A percentile compares a stretch with the other conserved stretches of the same genome.
Conservation (phyloP, 2,797 vertebrate species). For the Rhyacichthys aspro region DNA sequence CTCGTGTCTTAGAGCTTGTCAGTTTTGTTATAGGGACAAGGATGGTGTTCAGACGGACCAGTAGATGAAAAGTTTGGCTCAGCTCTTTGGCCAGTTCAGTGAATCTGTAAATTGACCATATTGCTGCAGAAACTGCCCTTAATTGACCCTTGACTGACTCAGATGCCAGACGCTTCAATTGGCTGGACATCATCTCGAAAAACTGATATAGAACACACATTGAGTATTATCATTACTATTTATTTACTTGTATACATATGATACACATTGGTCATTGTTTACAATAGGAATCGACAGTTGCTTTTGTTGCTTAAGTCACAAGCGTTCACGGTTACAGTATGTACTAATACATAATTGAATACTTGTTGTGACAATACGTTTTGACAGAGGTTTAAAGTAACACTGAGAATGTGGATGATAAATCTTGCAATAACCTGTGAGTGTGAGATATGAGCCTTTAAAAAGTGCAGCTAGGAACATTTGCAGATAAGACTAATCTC, state of each 20-base stretch:
- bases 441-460: constrained; percentile 31
- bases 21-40: too few species aligned
- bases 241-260: constrained; percentile 72
- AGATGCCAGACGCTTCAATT: too few species aligned
- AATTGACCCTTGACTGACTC: too few species aligned
- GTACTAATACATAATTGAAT: constrained; percentile 43
- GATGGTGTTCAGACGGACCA: too few species aligned
- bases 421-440: constrained; percentile 23
- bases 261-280: constrained; percentile 37
- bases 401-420: constrained; percentile 28
- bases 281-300: constrained; percentile 43
- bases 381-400: constrained; percentile 37
- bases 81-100: too few species aligned
- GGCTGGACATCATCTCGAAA: too few species aligned
- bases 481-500: constrained; percentile 34
- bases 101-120: too few species aligned
- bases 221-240: constrained; percentile 37
- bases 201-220: too few species aligned
- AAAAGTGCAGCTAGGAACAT: constrained; percentile 29
- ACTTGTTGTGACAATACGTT: constrained; percentile 36
- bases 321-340: constrained; percentile 40
- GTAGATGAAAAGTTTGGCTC: too few species aligned
- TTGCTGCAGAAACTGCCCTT: too few species aligned
- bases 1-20: too few species aligned
- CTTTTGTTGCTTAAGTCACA: constrained; percentile 54